Percentiles rank a stretch among this genome's conserved stretches.
phyloP scores from a whole-genome alignment of 2,888 invertebrate genomes.

The Drosophila cyrtoloma region DNA sequence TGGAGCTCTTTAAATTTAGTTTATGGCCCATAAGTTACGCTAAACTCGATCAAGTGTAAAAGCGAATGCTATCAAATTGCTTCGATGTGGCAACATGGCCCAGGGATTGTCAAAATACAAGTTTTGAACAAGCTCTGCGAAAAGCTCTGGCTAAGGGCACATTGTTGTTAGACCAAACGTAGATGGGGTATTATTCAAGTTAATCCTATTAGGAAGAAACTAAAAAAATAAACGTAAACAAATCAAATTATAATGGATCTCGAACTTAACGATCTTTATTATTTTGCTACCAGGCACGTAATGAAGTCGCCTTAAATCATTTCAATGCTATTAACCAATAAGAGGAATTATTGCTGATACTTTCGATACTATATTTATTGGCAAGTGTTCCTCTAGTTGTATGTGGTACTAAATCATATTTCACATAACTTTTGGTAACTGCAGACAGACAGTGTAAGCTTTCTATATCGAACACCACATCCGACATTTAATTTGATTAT shows the following conservation, averaged over 20 bases:
- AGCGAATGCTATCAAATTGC: constrained; percentile 38
- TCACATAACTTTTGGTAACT: not conserved
- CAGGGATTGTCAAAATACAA: constrained; percentile 10
- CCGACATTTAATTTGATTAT: constrained; percentile 13
- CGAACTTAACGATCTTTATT: not conserved
- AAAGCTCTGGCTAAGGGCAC: not conserved
- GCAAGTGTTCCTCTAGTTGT: not conserved
- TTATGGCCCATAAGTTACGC: constrained; percentile 47
- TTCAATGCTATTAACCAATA: not conserved
- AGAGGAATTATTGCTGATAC: not conserved
- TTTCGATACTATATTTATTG: not conserved
- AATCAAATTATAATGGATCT: not conserved
- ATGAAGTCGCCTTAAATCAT: not conserved
- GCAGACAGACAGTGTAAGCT: constrained; percentile 6
- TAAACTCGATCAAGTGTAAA: constrained; percentile 44
- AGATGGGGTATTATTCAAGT: not conserved
- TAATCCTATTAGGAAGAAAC: not conserved
- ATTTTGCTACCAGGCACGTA: not conserved
- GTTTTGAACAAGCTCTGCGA: not conserved
- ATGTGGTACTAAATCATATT: not conserved
- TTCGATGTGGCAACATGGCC: constrained; percentile 30
- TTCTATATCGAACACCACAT: constrained; percentile 31
- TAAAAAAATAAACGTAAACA: not conserved
- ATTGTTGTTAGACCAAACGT: not conserved
- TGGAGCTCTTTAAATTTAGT: constrained; percentile 33